Conservation (phyloP, 2,113 vertebrate species). For the Alligator sinensis region DNA sequence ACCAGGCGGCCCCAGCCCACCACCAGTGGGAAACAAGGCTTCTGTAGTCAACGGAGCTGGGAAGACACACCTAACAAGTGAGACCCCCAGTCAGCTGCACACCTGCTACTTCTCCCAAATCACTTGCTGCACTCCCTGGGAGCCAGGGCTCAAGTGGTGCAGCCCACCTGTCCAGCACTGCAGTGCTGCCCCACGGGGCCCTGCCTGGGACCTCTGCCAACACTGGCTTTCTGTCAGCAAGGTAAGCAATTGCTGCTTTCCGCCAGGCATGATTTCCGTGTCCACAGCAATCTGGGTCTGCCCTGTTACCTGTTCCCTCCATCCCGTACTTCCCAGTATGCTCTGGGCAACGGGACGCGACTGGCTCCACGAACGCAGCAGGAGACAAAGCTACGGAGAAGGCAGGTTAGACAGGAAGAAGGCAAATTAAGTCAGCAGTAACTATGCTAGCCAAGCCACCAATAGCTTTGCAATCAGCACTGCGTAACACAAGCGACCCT, state of each 20-base stretch:
- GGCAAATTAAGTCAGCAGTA: background rate
- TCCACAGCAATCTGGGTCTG: too few relatives aligned
- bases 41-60: background rate
- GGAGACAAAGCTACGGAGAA: background rate
- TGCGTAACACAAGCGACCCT: background rate
- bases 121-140: background rate
- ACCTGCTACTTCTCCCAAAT: background rate
- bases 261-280: too few relatives aligned
- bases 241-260: background rate
- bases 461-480: background rate
- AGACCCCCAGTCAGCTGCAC: background rate
- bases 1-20: background rate
- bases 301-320: too few relatives aligned
- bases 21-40: background rate
- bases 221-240: too few relatives aligned
- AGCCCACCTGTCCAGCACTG: background rate
- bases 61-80: background rate
- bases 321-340: too few relatives aligned
- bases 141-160: background rate
- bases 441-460: background rate
- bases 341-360: background rate
- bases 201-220: background rate
- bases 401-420: background rate
- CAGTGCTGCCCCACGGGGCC: background rate
- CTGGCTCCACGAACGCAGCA: background rate